These are phyloP conservation scores for Dicentrarchus labrax DNA, from an alignment of 2,113 vertebrate genomes.

Conservation along the genomic window DNA sequence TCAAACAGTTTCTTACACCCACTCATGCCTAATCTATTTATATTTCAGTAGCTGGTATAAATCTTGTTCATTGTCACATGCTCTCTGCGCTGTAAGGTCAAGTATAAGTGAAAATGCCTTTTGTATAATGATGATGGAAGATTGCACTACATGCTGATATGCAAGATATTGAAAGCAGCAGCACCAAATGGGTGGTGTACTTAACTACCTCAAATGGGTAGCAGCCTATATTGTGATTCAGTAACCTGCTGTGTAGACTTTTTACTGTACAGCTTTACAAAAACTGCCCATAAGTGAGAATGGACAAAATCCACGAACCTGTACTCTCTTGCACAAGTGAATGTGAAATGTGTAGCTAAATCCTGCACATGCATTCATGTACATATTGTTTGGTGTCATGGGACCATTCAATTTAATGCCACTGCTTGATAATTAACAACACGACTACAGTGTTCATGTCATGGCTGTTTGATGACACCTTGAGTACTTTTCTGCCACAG, in stretches of 20 bases:
- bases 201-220: too few relatives aligned
- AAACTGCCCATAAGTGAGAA: not conserved
- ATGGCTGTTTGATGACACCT: conserved; percentile 33
- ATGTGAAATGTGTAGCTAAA: not conserved
- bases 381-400: not conserved
- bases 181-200: too few relatives aligned
- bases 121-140: too few relatives aligned
- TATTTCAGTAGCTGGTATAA: not conserved
- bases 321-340: not conserved
- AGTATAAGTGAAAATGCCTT: not conserved
- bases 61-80: not conserved
- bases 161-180: too few relatives aligned
- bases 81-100: not conserved
- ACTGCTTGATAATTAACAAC: not conserved
- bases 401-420: not conserved
- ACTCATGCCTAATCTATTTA: not conserved
- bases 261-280: not conserved
- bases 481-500: conserved; percentile 11
- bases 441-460: not conserved
- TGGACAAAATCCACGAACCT: not conserved
- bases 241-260: not conserved
- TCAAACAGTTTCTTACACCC: too few relatives aligned
- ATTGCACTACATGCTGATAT: too few relatives aligned
- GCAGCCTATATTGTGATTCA: not conserved
- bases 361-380: not conserved